phyloP scores from a whole-genome alignment of 2,888 invertebrate species.

The Oligia strigilis region DNA sequence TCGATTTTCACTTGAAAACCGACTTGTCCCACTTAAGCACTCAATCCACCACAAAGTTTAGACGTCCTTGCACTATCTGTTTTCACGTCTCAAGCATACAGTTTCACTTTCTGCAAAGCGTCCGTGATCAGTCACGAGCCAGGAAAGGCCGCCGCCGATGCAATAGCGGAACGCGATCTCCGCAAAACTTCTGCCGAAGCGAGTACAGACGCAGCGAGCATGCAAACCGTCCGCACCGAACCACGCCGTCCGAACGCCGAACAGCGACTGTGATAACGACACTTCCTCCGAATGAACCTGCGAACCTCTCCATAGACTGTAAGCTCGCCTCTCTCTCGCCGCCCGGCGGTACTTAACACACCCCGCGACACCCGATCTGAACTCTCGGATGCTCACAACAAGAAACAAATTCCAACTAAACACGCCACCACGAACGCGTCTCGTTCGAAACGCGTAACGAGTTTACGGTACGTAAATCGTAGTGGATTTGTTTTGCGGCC shows the following conservation, averaged over 20 bases:
- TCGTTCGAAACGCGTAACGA: constrained; percentile 87
- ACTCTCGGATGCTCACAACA: constrained; percentile 77
- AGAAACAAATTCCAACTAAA: constrained; percentile 79
- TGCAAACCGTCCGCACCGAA: constrained; percentile 74
- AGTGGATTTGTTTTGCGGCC: constrained; percentile 88
- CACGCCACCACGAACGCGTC: constrained; percentile 76
- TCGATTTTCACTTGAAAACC: constrained; percentile 75
- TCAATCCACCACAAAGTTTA: constrained; percentile 78
- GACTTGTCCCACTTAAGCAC: constrained; percentile 79
- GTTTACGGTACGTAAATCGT: constrained; percentile 90
- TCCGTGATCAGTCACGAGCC: constrained; percentile 81
- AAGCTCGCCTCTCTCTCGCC: constrained; percentile 86
- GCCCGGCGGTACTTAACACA: constrained; percentile 77
- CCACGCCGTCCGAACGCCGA: constrained; percentile 87
- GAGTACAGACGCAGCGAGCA: constrained; percentile 71
- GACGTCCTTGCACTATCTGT: constrained; percentile 82
- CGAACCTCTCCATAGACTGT: constrained; percentile 84
- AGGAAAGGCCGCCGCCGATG: constrained; percentile 76
- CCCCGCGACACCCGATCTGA: constrained; percentile 71
- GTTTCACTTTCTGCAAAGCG: constrained; percentile 85
- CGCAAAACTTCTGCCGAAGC: constrained; percentile 85
- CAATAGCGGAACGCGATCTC: constrained; percentile 81
- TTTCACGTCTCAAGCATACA: constrained; percentile 80
- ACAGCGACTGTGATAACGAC: constrained; percentile 90
- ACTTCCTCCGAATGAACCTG: constrained; percentile 87